Conservation (phyloP, 2,113 vertebrate species). For the Eudyptes chrysolophus region DNA sequence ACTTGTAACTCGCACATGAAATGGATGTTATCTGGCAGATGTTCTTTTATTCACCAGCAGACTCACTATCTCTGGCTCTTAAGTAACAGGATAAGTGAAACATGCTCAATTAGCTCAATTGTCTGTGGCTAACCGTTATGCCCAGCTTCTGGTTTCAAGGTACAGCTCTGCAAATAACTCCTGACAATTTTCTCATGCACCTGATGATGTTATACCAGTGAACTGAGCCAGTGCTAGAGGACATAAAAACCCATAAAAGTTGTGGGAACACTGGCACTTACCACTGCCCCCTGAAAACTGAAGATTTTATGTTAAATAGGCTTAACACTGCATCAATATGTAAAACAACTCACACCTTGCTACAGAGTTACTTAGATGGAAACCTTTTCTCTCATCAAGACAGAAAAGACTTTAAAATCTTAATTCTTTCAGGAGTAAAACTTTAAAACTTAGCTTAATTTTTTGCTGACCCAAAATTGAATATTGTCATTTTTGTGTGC, state of each 20-base stretch:
- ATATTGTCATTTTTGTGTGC: not conserved
- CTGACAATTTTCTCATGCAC: not conserved
- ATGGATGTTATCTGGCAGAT: conserved; percentile 67
- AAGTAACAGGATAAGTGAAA: conserved; percentile 42
- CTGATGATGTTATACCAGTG: not conserved
- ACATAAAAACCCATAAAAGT: not conserved
- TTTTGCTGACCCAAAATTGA: not conserved
- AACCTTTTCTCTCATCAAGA: not conserved
- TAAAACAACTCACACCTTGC: not conserved
- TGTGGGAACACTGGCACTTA: not conserved
- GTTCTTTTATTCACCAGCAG: conserved; percentile 68
- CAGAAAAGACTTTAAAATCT: not conserved
- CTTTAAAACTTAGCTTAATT: not conserved
- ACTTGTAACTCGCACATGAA: conserved; percentile 44
- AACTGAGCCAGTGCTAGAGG: not conserved
- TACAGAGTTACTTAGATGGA: not conserved
- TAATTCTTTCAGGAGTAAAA: not conserved
- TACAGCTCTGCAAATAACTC: not conserved
- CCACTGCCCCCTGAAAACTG: not conserved
- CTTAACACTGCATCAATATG: accelerated
- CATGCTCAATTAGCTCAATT: conserved; percentile 56
- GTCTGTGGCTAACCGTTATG: conserved; percentile 42
- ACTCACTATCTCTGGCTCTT: conserved; percentile 49
- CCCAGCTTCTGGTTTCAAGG: conserved; percentile 24
- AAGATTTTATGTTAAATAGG: not conserved